Percentiles rank a stretch among this genome's conserved stretches.
Conservation (phyloP, 2,888 invertebrate genomes). For the Phyto melanocephala region DNA sequence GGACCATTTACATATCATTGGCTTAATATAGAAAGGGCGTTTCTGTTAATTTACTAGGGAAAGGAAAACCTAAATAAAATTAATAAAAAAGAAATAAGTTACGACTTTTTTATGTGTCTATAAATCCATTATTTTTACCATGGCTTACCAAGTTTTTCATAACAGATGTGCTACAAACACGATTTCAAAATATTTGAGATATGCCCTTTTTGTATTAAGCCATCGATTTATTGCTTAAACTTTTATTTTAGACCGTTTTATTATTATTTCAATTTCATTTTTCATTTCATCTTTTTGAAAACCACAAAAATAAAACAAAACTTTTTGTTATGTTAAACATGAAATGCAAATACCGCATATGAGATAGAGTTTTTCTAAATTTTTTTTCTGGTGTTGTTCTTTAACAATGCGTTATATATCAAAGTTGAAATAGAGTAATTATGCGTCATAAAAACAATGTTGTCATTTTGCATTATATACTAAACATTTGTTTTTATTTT, state of each 20-base stretch:
- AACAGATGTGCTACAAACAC: no score
- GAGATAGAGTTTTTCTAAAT: neutral
- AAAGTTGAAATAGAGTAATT: constrained; percentile 54
- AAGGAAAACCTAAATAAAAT: no score
- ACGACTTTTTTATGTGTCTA: no score
- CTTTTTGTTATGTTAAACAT: neutral
- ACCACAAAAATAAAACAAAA: constrained; percentile 37
- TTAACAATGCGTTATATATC: constrained; percentile 55
- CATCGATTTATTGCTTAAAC: constrained; percentile 1
- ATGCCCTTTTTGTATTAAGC: no score
- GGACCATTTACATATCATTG: no score
- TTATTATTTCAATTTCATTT: neutral
- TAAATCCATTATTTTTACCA: no score
- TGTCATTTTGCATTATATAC: neutral
- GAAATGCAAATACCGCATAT: constrained; percentile 27
- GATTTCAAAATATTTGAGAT: no score
- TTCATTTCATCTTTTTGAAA: neutral
- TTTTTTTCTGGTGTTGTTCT: neutral
- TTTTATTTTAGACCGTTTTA: constrained; percentile 41
- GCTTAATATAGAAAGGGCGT: no score
- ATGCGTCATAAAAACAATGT: constrained; percentile 52
- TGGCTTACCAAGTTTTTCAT: no score
- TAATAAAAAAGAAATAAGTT: no score
- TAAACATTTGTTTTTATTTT: neutral
- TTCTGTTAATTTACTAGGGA: no score